These are phyloP conservation scores for Fissipunctia ypsillon DNA, from an alignment of 2,888 invertebrate genomes.

Conservation along the genomic window DNA sequence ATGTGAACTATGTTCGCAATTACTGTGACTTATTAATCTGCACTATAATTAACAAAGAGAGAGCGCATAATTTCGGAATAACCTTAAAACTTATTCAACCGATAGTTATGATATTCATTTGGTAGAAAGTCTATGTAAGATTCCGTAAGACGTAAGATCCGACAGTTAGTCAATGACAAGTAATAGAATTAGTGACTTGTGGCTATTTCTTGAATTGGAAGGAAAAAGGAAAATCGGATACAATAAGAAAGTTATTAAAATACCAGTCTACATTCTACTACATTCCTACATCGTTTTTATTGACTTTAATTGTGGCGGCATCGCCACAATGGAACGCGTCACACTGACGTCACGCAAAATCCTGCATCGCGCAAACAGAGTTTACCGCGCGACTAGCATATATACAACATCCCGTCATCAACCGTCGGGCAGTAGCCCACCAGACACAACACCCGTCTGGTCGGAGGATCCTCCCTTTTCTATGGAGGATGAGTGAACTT, in stretches of 20 bases:
- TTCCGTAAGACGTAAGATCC: constrained; percentile 11
- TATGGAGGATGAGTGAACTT: no score
- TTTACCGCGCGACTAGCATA: no score
- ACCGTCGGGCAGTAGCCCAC: no score
- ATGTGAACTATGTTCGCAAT: constrained; percentile 45
- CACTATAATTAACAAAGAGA: constrained; percentile 63
- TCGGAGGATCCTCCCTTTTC: no score
- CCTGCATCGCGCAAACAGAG: no score
- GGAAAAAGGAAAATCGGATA: background rate
- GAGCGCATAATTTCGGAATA: constrained; percentile 54
- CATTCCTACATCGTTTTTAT: background rate
- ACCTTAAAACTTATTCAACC: constrained; percentile 61
- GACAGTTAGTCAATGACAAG: constrained; percentile 13
- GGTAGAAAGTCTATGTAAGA: constrained; percentile 57
- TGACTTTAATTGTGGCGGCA: no score
- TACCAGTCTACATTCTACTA: background rate
- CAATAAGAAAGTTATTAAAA: background rate
- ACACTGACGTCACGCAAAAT: no score
- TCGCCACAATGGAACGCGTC: no score
- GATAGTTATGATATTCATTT: constrained; percentile 45
- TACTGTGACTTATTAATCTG: constrained; percentile 59
- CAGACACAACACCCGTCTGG: no score
- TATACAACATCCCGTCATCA: no score
- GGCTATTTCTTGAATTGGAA: background rate
- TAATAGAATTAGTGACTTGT: constrained; percentile 10